Evolutionary conservation across 2,888 invertebrate species (phyloP).

Genomic region (Chelonus formosanus): DNA sequence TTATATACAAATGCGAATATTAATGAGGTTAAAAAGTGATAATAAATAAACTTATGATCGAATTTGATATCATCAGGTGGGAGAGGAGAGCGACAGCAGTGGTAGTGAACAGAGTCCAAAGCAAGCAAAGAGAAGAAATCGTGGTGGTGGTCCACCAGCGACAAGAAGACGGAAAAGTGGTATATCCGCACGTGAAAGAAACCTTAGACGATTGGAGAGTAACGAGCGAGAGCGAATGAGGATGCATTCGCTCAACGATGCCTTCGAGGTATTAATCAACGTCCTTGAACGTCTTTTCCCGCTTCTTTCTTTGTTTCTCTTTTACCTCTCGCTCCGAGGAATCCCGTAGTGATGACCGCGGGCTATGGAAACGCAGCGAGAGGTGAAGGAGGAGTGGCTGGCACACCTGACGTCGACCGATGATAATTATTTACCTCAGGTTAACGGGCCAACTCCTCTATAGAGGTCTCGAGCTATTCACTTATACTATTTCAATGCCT

Average conservation of each 20-base stretch:
- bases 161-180: conserved; percentile 76
- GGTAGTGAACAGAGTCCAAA: conserved; percentile 63
- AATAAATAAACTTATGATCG: background rate
- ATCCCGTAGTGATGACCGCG: conserved; percentile 18
- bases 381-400: conserved; percentile 26
- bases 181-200: conserved; percentile 84
- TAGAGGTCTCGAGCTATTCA: background rate
- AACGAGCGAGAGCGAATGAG: conserved; percentile 91
- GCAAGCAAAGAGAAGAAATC: conserved; percentile 62
- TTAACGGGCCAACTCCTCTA: conserved; percentile 27
- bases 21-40: background rate
- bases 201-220: conserved; percentile 85
- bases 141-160: conserved; percentile 56
- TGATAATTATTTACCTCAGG: conserved; percentile 28
- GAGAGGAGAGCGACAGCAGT: conserved; percentile 64
- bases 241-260: conserved; percentile 92
- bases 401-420: conserved; percentile 30
- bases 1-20: conserved; percentile 4
- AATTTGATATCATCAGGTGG: conserved; percentile 50
- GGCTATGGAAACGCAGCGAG: conserved; percentile 4
- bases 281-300: conserved; percentile 27
- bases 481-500: background rate
- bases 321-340: background rate
- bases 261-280: conserved; percentile 76
- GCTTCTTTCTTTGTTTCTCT: conserved; percentile 6